Conservation (phyloP, 2,113 vertebrate species). For the Puffinus mauretanicus region DNA sequence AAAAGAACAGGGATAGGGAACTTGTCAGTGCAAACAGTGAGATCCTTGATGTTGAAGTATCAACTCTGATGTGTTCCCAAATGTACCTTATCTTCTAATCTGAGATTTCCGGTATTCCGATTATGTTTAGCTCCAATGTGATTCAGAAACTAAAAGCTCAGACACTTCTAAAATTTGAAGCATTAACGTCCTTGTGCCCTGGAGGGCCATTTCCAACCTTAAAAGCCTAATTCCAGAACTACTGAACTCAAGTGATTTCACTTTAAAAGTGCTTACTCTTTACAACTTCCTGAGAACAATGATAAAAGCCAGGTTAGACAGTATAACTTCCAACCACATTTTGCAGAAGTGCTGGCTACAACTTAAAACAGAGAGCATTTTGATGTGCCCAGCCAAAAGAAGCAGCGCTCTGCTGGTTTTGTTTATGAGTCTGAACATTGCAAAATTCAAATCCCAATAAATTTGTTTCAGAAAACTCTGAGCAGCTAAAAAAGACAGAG, state of each 20-base stretch:
- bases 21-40: background rate
- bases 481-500: background rate
- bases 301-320: constrained; percentile 38
- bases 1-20: background rate
- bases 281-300: constrained; percentile 36
- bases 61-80: background rate
- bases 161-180: background rate
- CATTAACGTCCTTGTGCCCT: background rate
- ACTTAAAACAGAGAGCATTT: background rate
- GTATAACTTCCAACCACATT: constrained; percentile 4
- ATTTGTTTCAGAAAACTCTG: background rate
- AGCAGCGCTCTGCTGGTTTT: background rate
- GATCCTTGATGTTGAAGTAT: background rate
- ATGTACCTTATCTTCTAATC: background rate
- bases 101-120: background rate
- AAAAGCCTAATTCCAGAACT: background rate
- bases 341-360: background rate
- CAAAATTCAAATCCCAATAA: background rate
- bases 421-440: background rate
- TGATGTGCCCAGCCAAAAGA: background rate
- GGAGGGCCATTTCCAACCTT: background rate
- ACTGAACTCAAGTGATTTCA: background rate
- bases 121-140: background rate
- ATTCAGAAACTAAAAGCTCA: constrained; percentile 11
- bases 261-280: constrained; percentile 23